A percentile compares a stretch with the other conserved stretches of the same genome.
phyloP scores from a whole-genome alignment of 2,797 vertebrate genomes.

The Eremophila alpestris region DNA sequence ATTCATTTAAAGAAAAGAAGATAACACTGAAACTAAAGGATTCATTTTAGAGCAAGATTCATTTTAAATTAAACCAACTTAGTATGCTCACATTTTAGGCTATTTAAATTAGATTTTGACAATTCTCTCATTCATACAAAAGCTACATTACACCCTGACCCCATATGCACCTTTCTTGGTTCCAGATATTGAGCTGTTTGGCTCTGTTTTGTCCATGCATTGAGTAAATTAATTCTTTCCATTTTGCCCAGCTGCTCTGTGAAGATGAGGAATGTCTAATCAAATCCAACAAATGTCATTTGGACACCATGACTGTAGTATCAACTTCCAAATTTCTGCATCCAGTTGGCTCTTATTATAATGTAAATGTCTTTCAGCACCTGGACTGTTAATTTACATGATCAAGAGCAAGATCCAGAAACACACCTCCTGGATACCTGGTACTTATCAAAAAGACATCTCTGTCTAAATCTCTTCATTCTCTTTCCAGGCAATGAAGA shows the following conservation, averaged over 20 bases:
- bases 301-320: neutral
- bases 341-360: neutral
- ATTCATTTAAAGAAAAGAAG: neutral
- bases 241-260: neutral
- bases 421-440: neutral
- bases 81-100: neutral
- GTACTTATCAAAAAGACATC: neutral
- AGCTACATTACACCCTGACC: neutral
- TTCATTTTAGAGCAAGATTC: neutral
- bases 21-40: neutral
- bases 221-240: neutral
- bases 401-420: neutral
- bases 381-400: neutral
- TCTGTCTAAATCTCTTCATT: neutral
- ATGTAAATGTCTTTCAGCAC: neutral
- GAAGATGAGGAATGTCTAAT: neutral
- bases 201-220: neutral
- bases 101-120: neutral
- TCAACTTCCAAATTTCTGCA: neutral
- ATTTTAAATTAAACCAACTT: neutral
- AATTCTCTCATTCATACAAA: neutral
- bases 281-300: neutral
- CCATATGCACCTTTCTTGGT: neutral
- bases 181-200: neutral
- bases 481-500: neutral